Evolutionary conservation across 2,113 vertebrate species (phyloP).

Genomic region (Speoplatyrhinus poulsoni): DNA sequence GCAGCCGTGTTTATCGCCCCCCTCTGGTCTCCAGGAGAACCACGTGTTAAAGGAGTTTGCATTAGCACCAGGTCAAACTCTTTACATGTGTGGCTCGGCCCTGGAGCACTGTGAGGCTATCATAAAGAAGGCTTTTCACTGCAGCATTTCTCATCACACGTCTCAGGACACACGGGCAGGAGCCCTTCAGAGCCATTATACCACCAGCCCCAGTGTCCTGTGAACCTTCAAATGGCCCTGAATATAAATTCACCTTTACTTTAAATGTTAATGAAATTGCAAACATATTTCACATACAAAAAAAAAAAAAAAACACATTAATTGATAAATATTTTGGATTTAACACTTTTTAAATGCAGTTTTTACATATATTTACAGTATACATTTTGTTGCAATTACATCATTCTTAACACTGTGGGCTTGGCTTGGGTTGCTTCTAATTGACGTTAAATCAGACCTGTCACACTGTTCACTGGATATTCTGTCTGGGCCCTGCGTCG

Average conservation of each 20-base stretch:
- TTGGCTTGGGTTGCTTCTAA: background rate
- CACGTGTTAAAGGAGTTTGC: constrained; percentile 50
- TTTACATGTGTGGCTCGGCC: constrained; percentile 44
- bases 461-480: too few relatives aligned
- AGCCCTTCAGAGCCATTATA: too few relatives aligned
- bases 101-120: constrained; percentile 28
- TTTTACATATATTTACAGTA: too few relatives aligned
- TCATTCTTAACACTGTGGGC: background rate
- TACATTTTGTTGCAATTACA: background rate
- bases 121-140: constrained; percentile 45
- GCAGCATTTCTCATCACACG: constrained; percentile 58
- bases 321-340: too few relatives aligned
- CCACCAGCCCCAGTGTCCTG: background rate
- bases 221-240: background rate
- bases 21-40: constrained; percentile 14
- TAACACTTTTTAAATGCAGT: too few relatives aligned
- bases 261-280: too few relatives aligned
- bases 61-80: constrained; percentile 33
- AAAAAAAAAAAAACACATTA: too few relatives aligned
- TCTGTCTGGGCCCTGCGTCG: constrained; percentile 19
- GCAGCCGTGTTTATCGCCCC: constrained; percentile 35
- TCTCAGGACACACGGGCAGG: constrained; percentile 34
- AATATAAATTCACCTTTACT: background rate
- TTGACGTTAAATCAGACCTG: too few relatives aligned
- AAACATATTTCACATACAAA: too few relatives aligned